Evolutionary conservation across 2,113 vertebrate genomes (phyloP).

Genomic region (Elephantulus edwardii): DNA sequence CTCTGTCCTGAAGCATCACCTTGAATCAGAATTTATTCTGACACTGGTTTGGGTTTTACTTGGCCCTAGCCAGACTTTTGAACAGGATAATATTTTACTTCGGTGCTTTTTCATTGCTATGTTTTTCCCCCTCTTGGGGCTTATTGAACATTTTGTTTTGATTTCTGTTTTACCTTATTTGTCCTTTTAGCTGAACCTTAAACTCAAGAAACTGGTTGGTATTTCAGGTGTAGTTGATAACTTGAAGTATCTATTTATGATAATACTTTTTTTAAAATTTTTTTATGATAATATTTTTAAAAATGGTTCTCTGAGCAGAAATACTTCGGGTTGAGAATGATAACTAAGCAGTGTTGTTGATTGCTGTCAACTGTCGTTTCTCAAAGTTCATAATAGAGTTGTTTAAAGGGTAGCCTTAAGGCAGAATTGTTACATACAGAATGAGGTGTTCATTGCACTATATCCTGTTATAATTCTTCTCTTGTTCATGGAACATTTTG

Average conservation of each 20-base stretch:
- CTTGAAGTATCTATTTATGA: slow-evolving; percentile 8
- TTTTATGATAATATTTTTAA: slow-evolving; percentile 34
- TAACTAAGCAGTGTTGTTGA: slow-evolving; percentile 29
- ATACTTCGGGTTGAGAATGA: slow-evolving; percentile 22
- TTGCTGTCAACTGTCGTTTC: too few species aligned
- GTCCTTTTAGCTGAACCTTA: background rate
- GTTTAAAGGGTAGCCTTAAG: background rate
- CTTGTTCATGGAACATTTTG: slow-evolving; percentile 33
- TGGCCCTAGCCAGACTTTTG: slow-evolving; percentile 33
- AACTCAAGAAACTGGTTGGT: slow-evolving; percentile 17
- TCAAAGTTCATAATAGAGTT: too few species aligned
- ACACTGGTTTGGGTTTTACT: too few species aligned
- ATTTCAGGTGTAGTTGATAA: slow-evolving; percentile 14
- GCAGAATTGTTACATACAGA: slow-evolving; percentile 1
- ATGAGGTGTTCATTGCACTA: background rate
- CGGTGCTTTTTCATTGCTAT: background rate
- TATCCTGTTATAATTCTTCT: slow-evolving; percentile 6
- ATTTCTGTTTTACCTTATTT: slow-evolving; percentile 37
- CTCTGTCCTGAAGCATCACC: too few species aligned
- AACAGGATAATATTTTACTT: slow-evolving; percentile 33
- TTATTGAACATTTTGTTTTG: slow-evolving; percentile 22
- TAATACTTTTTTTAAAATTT: slow-evolving; percentile 20
- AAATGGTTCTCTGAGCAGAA: slow-evolving; percentile 28
- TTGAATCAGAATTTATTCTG: too few species aligned
- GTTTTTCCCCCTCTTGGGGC: slow-evolving; percentile 25